Conservation (phyloP, 2,888 invertebrate genomes). For the Drosophila austrosaltans region DNA sequence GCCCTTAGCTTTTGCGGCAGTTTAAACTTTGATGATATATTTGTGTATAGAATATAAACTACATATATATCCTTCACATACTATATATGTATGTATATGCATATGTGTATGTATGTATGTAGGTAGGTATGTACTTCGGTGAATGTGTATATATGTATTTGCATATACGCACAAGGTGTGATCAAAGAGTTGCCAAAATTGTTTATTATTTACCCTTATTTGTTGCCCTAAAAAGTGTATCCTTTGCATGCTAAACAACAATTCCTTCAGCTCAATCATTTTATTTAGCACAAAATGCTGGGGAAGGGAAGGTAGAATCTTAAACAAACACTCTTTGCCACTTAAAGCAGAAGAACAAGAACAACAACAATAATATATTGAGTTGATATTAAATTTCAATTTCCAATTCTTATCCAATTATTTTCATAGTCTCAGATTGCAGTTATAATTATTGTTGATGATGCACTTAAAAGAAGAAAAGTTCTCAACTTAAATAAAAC, state of each 20-base stretch:
- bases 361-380: not conserved
- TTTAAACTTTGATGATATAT: conserved; percentile 79
- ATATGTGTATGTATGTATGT: conserved; percentile 27
- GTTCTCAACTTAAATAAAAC: too few relatives aligned
- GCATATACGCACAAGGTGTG: conserved; percentile 6
- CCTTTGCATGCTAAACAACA: conserved; percentile 2
- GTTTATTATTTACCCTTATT: conserved; percentile 14
- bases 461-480: not conserved
- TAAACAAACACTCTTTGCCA: not conserved
- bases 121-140: conserved; percentile 21
- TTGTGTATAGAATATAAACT: conserved; percentile 58
- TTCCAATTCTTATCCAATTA: not conserved
- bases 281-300: not conserved
- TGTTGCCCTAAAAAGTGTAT: not conserved
- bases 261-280: not conserved
- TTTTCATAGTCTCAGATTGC: not conserved
- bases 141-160: conserved; percentile 30
- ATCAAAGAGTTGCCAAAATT: conserved; percentile 15
- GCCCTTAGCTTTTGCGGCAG: conserved; percentile 79
- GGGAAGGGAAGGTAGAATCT: not conserved
- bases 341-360: not conserved
- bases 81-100: conserved; percentile 16
- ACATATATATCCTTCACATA: conserved; percentile 31
- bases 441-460: not conserved
- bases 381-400: conserved; percentile 5